phyloP scores from a whole-genome alignment of 2,888 invertebrate genomes.

The Geotrupes spiniger region DNA sequence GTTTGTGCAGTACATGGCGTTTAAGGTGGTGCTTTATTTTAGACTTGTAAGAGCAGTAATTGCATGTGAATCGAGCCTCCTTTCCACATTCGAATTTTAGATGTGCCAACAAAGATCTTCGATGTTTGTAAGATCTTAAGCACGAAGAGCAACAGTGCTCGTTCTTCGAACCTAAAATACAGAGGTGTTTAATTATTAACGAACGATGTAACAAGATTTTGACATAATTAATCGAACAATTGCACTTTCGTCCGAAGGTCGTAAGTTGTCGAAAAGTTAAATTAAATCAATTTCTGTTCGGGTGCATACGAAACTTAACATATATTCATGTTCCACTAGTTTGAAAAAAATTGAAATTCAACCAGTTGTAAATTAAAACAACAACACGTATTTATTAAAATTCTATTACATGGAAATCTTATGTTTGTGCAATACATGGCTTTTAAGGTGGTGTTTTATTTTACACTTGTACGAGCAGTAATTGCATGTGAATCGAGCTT shows the following conservation, averaged over 20 bases:
- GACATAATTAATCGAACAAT: no score
- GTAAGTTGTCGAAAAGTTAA: no score
- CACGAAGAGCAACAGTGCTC: slow-evolving; percentile 9
- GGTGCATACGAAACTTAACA: no score
- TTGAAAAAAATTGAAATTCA: no score
- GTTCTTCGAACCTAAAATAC: slow-evolving; percentile 5
- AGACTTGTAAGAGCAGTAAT: slow-evolving; percentile 53
- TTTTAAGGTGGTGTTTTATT: slow-evolving; percentile 32
- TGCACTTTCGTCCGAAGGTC: no score
- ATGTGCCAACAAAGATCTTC: slow-evolving; percentile 39
- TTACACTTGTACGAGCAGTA: slow-evolving; percentile 53
- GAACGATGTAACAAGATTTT: no score
- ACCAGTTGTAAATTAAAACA: no score
- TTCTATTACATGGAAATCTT: slow-evolving; percentile 13
- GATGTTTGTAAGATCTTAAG: slow-evolving; percentile 34
- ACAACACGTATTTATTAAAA: no score
- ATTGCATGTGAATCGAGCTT: slow-evolving; percentile 51
- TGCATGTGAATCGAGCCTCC: slow-evolving; percentile 52
- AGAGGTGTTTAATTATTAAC: no score
- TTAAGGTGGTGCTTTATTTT: slow-evolving; percentile 33
- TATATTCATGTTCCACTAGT: no score
- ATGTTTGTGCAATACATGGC: slow-evolving; percentile 30
- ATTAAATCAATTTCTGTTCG: no score
- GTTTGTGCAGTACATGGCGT: slow-evolving; percentile 30
- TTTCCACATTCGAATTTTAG: slow-evolving; percentile 55